Percentiles rank a stretch among this genome's conserved stretches.
Evolutionary conservation across 2,113 vertebrate species (phyloP).

Genomic region (Nibea albiflora): DNA sequence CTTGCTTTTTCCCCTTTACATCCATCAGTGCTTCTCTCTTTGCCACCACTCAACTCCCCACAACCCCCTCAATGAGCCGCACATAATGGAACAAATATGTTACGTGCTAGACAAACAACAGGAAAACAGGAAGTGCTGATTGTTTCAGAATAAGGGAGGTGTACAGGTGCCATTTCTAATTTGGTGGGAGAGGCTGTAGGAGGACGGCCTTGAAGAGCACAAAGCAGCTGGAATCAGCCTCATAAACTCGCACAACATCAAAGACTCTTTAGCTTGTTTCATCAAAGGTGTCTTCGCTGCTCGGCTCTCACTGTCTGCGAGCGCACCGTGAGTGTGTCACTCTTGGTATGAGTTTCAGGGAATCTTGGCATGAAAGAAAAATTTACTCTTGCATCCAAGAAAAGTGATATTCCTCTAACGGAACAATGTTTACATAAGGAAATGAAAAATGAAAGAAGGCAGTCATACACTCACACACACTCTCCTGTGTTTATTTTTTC

Average conservation of each 20-base stretch:
- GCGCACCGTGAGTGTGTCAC: conserved; percentile 62
- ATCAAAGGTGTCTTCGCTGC: conserved; percentile 75
- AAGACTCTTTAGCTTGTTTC: conserved; percentile 77
- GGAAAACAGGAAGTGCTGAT: conserved; percentile 71
- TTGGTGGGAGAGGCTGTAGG: conserved; percentile 68
- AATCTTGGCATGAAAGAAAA: conserved; percentile 80
- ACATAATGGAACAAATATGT: conserved; percentile 76
- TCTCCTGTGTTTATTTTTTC: conserved; percentile 27
- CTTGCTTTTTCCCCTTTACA: not conserved
- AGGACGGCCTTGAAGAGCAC: conserved; percentile 76
- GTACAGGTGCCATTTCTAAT: conserved; percentile 81
- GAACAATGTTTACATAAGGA: conserved; percentile 75
- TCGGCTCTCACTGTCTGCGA: conserved; percentile 61
- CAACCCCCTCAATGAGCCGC: conserved; percentile 48
- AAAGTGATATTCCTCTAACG: conserved; percentile 69
- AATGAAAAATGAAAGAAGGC: conserved; percentile 76
- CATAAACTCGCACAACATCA: conserved; percentile 78
- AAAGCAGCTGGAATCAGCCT: conserved; percentile 80
- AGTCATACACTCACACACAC: conserved; percentile 44
- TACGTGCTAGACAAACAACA: conserved; percentile 71
- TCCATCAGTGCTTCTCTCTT: conserved; percentile 15
- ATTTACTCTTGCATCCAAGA: conserved; percentile 59
- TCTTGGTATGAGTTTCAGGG: conserved; percentile 69
- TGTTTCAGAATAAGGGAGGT: conserved; percentile 77
- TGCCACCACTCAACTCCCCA: conserved; percentile 17